phyloP scores from a whole-genome alignment of 2,113 vertebrate genomes.

The Naja naja region DNA sequence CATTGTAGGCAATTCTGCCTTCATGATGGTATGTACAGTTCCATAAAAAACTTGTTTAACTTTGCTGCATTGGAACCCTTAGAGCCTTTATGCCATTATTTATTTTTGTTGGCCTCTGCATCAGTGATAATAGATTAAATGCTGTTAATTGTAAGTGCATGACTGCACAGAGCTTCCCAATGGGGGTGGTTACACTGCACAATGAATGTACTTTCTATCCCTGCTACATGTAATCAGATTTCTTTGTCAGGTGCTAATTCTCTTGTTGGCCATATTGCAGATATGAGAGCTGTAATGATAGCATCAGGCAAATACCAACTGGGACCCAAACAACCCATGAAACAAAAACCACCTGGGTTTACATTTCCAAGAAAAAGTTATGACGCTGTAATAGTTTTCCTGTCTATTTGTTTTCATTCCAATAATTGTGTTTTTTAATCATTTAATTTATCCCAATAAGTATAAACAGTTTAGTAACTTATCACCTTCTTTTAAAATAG shows the following conservation, averaged over 20 bases:
- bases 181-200: background rate
- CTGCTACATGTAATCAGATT: background rate
- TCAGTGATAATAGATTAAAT: background rate
- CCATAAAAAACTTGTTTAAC: background rate
- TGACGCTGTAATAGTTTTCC: background rate
- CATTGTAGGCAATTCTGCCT: background rate
- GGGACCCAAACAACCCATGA: background rate
- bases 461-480: background rate
- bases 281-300: background rate
- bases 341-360: background rate
- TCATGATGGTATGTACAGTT: background rate
- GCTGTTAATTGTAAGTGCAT: background rate
- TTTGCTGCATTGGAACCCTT: background rate
- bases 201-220: background rate
- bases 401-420: background rate
- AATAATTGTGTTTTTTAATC: background rate
- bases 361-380: background rate
- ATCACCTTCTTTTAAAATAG: background rate
- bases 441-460: background rate
- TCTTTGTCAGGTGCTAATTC: background rate
- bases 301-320: background rate
- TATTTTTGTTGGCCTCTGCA: background rate
- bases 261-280: background rate
- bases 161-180: background rate
- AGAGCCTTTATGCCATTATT: background rate